These are phyloP conservation scores for Alaudala cheleensis DNA, from an alignment of 2,113 vertebrate species.

Conservation along the genomic window DNA sequence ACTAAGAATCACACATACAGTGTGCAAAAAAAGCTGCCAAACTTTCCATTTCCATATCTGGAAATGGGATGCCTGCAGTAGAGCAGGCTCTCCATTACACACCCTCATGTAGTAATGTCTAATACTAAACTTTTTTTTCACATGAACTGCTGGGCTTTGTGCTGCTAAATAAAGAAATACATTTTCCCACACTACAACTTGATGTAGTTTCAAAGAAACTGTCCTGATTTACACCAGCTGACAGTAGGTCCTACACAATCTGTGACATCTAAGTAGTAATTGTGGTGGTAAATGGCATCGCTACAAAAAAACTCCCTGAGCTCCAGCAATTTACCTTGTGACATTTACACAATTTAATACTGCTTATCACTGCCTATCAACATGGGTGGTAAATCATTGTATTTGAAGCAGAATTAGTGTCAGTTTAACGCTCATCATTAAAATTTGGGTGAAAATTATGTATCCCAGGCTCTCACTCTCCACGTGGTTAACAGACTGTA, in stretches of 20 bases:
- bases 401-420: neutral
- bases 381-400: neutral
- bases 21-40: neutral
- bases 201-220: neutral
- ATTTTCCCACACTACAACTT: conserved; percentile 6
- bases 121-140: neutral
- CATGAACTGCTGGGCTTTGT: conserved; percentile 2
- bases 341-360: neutral
- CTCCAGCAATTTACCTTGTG: neutral
- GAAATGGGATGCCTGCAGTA: conserved; percentile 16
- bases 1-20: neutral
- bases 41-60: neutral
- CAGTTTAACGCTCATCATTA: neutral
- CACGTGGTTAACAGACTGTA: neutral
- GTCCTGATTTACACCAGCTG: conserved; percentile 11
- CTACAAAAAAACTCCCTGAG: neutral
- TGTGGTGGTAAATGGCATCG: conserved; percentile 10
- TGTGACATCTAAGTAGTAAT: conserved; percentile 14
- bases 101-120: neutral
- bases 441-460: neutral
- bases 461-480: neutral
- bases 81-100: neutral
- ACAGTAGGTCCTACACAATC: neutral
- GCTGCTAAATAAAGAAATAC: conserved; percentile 15
- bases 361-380: neutral